A percentile compares a stretch with the other conserved stretches of the same genome.
Evolutionary conservation across 1,140 invertebrate species (phyloP).

Genomic region (Trinorchestia longiramus): DNA sequence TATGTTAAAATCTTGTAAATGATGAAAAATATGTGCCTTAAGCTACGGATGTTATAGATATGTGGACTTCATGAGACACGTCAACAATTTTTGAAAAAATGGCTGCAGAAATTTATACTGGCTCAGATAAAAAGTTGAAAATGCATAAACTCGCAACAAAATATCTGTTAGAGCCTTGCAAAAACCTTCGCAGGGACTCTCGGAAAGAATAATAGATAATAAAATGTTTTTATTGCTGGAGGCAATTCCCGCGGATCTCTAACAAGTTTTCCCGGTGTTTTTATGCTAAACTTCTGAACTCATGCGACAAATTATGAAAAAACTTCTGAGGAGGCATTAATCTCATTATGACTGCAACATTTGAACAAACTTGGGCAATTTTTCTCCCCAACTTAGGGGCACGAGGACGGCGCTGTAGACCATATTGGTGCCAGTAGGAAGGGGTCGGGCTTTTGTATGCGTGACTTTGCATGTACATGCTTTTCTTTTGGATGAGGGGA

Average conservation of each 20-base stretch:
- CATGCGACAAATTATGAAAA: not conserved
- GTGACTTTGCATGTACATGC: not conserved
- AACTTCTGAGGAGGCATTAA: not conserved
- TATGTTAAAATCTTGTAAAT: no score
- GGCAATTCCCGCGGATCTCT: not conserved
- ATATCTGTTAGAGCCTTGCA: no score
- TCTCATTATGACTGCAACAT: constrained; percentile 8
- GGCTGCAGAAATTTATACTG: no score
- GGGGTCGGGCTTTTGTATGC: no score
- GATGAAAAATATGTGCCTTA: no score
- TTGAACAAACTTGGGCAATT: constrained; percentile 1
- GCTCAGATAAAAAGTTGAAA: no score
- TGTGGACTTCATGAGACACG: no score
- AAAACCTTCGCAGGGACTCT: not conserved
- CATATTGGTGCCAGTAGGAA: not conserved
- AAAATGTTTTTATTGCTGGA: not conserved
- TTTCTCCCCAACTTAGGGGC: not conserved
- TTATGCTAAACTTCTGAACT: not conserved
- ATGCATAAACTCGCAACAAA: no score
- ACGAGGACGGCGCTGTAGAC: not conserved
- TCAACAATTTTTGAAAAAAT: no score
- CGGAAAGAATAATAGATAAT: not conserved
- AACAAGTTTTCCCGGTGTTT: not conserved
- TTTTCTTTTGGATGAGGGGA: not conserved
- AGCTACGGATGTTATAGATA: no score